phyloP scores from a whole-genome alignment of 1,140 invertebrate genomes.

The Ceratosolen fusciceps region DNA sequence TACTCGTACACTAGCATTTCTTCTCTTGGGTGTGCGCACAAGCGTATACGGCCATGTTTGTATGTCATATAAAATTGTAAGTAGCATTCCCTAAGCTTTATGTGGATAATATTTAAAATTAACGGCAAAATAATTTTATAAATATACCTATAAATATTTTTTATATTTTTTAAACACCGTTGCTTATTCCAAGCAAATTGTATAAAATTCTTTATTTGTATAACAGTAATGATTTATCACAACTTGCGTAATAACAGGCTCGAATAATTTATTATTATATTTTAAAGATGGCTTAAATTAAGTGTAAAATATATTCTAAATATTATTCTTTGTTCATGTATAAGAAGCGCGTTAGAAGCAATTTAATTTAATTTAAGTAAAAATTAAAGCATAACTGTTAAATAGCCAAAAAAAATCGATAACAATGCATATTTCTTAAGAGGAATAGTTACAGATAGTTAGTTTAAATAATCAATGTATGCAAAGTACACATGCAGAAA shows the following conservation, averaged over 20 bases:
- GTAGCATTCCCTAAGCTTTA: no score
- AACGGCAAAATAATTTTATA: no score
- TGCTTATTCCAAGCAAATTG: not conserved
- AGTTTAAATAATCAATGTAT: slow-evolving; percentile 1
- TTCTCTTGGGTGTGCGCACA: no score
- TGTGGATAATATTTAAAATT: no score
- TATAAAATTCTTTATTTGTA: not conserved
- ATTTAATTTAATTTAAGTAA: not conserved
- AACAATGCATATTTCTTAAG: slow-evolving; percentile 8
- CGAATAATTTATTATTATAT: not conserved
- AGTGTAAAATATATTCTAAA: slow-evolving; percentile 3
- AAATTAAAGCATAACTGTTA: not conserved
- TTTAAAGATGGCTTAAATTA: not conserved
- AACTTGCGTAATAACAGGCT: not conserved
- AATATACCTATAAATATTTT: not conserved
- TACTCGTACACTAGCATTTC: no score
- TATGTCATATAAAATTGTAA: no score
- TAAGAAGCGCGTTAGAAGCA: not conserved
- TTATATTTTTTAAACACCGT: not conserved
- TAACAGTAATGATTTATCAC: not conserved
- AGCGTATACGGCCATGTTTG: no score
- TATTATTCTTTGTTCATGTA: not conserved
- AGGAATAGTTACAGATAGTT: not conserved
- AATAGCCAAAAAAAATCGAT: not conserved
- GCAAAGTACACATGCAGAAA: not conserved